Percentiles rank a stretch among this genome's conserved stretches.
Conservation (phyloP, 2,113 vertebrate species). For the Carassius auratus region DNA sequence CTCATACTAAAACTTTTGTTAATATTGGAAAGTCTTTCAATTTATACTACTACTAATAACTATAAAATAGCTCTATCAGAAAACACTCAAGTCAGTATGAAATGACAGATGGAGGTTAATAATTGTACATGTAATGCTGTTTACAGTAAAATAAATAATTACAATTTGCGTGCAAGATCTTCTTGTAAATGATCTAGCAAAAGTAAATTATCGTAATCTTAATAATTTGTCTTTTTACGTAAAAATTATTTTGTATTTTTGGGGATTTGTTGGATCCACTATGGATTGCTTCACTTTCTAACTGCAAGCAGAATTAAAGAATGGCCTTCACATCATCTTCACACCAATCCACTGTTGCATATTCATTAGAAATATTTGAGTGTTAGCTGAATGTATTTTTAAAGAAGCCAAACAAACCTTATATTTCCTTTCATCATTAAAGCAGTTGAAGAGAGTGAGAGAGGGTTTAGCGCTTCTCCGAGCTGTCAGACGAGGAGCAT, state of each 20-base stretch:
- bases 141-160: neutral
- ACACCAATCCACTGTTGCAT: constrained; percentile 29
- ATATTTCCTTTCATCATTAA: constrained; percentile 47
- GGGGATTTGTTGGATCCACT: neutral
- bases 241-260: neutral
- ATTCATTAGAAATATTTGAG: constrained; percentile 53
- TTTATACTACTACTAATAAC: neutral
- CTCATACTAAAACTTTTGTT: no score
- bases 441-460: constrained; percentile 38
- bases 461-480: constrained; percentile 61
- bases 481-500: constrained; percentile 55
- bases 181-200: neutral
- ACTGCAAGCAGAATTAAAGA: neutral
- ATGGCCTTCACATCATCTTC: neutral
- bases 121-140: neutral
- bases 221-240: neutral
- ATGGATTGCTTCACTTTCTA: neutral
- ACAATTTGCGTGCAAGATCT: neutral
- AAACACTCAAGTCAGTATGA: neutral
- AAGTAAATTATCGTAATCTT: neutral
- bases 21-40: no score
- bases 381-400: constrained; percentile 34
- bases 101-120: neutral
- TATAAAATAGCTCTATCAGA: neutral
- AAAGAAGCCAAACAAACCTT: constrained; percentile 46